Conservation (phyloP, 2,797 vertebrate species). For the Knipowitschia caucasica region DNA sequence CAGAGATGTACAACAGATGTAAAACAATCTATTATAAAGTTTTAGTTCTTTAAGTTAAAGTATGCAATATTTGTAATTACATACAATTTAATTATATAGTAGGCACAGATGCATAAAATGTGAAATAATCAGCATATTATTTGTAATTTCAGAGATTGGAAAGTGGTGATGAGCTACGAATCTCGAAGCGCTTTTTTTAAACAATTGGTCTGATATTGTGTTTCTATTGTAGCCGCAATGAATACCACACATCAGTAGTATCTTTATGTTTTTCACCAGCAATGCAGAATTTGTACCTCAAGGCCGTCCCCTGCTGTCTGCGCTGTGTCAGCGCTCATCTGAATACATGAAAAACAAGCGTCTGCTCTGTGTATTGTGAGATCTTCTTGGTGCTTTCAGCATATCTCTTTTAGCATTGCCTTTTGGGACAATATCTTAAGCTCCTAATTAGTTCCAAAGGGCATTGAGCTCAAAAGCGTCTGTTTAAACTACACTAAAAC, state of each 20-base stretch:
- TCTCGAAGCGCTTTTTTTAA: too few species aligned
- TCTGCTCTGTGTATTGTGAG: not conserved
- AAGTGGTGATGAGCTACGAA: too few species aligned
- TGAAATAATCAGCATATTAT: too few species aligned
- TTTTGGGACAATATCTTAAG: slow-evolving; percentile 49
- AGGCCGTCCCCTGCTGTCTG: slow-evolving; percentile 13
- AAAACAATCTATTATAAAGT: too few species aligned
- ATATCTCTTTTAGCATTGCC: slow-evolving; percentile 18
- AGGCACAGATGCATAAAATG: too few species aligned
- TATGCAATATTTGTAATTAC: too few species aligned
- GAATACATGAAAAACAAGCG: slow-evolving; percentile 10
- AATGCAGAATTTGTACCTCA: slow-evolving; percentile 10
- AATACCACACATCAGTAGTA: slow-evolving; percentile 1
- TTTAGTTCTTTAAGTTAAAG: too few species aligned
- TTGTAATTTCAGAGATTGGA: too few species aligned
- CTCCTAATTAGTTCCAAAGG: slow-evolving; percentile 58
- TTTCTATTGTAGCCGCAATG: too few species aligned
- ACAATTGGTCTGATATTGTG: not conserved
- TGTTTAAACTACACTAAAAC: slow-evolving; percentile 33
- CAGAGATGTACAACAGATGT: too few species aligned
- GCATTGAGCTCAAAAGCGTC: slow-evolving; percentile 33
- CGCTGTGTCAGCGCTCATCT: slow-evolving; percentile 30
- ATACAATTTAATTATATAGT: too few species aligned
- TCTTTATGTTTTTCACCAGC: slow-evolving; percentile 9
- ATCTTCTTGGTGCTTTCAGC: slow-evolving; percentile 22